phyloP scores from a whole-genome alignment of 2,797 vertebrate genomes.

The Etheostoma nigrum region DNA sequence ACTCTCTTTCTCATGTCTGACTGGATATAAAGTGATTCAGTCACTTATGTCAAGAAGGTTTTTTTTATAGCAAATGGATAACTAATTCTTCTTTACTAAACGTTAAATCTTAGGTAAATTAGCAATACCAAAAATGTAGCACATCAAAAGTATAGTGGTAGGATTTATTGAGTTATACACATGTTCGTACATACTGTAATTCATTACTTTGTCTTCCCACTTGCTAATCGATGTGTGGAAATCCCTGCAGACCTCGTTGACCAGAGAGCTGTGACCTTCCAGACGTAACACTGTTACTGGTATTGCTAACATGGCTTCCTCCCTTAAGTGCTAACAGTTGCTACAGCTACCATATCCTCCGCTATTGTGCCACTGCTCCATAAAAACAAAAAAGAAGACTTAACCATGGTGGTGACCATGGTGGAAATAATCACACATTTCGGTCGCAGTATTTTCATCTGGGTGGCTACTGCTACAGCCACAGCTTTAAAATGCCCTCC shows the following conservation, averaged over 20 bases:
- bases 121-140: not conserved
- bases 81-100: not conserved
- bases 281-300: slow-evolving; percentile 21
- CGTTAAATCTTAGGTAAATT: not conserved
- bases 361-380: slow-evolving; percentile 6
- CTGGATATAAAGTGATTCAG: not conserved
- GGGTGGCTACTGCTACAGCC: slow-evolving; percentile 47
- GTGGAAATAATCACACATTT: slow-evolving; percentile 60
- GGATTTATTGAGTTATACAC: not conserved
- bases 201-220: slow-evolving; percentile 29
- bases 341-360: slow-evolving; percentile 19
- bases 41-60: not conserved
- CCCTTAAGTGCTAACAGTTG: slow-evolving; percentile 34
- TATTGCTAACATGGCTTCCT: slow-evolving; percentile 37
- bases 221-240: slow-evolving; percentile 42
- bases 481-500: slow-evolving; percentile 69
- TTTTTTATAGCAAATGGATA: not conserved
- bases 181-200: not conserved
- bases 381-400: slow-evolving; percentile 19
- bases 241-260: slow-evolving; percentile 37
- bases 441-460: slow-evolving; percentile 51
- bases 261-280: slow-evolving; percentile 37
- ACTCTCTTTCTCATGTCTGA: not conserved
- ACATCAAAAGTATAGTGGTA: not conserved
- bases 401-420: slow-evolving; percentile 5